Percentiles rank a stretch among this genome's conserved stretches.
phyloP scores from a whole-genome alignment of 2,113 vertebrate genomes.

The Tachysurus fulvidraco region DNA sequence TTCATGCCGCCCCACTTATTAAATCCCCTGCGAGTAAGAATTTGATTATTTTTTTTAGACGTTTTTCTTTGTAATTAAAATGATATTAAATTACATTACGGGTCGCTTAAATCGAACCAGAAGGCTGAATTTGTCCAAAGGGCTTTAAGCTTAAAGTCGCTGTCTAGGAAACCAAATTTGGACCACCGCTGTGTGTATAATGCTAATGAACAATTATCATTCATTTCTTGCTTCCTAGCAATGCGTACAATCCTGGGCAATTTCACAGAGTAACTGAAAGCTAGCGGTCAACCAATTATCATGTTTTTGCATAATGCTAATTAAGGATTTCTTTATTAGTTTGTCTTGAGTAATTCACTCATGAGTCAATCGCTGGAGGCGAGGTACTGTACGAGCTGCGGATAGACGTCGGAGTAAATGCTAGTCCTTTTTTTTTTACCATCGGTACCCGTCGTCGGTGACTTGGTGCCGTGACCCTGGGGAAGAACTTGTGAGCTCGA shows the following conservation, averaged over 20 bases:
- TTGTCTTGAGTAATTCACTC: not conserved
- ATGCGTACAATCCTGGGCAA: not conserved
- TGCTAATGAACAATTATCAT: constrained; percentile 17
- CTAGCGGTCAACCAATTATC: not conserved
- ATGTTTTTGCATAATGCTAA: constrained; percentile 1
- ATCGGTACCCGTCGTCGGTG: too few species aligned
- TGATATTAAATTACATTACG: constrained; percentile 20
- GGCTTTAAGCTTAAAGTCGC: constrained; percentile 2
- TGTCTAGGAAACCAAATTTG: not conserved
- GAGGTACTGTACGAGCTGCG: not conserved
- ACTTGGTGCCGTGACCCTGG: too few species aligned
- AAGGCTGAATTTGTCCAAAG: not conserved
- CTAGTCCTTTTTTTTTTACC: not conserved
- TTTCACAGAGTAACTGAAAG: not conserved
- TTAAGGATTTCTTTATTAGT: not conserved
- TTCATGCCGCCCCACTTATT: not conserved
- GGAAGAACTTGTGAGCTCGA: not conserved
- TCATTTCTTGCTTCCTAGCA: not conserved
- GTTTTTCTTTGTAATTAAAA: constrained; percentile 14
- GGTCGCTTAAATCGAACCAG: constrained; percentile 4
- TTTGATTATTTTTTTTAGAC: not conserved
- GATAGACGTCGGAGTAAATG: not conserved
- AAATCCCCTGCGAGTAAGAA: not conserved
- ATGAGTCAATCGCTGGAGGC: too few species aligned
- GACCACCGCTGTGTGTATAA: constrained; percentile 19